Percentiles rank a stretch among this genome's conserved stretches.
Conservation (phyloP, 2,797 vertebrate species). For the Lindbergichthys nudifrons region DNA sequence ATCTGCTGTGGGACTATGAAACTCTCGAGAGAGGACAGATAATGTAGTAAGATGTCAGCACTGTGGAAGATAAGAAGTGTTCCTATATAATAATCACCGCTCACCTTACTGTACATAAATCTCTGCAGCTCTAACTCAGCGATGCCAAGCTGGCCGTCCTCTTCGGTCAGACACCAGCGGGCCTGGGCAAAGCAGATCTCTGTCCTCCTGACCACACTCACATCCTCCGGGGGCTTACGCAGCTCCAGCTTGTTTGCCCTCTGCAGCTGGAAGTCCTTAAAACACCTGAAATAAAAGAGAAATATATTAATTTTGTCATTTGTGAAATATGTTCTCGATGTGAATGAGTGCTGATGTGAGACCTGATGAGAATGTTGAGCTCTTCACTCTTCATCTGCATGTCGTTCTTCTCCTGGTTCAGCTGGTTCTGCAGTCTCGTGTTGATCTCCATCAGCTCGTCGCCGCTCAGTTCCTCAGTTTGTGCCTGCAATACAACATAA, state of each 20-base stretch:
- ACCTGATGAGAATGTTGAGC: conserved; percentile 98
- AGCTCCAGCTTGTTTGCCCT: conserved; percentile 97
- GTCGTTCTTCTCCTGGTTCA: conserved; percentile 95
- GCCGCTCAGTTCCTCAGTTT: conserved; percentile 89
- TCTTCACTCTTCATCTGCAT: conserved; percentile 98
- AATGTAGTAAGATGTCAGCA: neutral
- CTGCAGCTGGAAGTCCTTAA: conserved; percentile 98
- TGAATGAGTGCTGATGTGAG: neutral
- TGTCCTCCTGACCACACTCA: conserved; percentile 94
- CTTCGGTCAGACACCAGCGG: conserved; percentile 96
- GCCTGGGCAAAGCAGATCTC: conserved; percentile 99
- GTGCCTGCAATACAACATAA: conserved; percentile 79
- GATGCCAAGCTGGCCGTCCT: conserved; percentile 98
- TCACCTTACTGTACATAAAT: conserved; percentile 98
- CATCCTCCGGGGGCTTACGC: conserved; percentile 94
- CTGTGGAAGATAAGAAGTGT: neutral
- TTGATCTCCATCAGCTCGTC: conserved; percentile 91
- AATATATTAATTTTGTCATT: neutral
- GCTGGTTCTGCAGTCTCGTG: conserved; percentile 92
- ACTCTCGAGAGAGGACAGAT: neutral
- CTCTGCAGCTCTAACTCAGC: conserved; percentile 97
- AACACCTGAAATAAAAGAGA: conserved; percentile 85
- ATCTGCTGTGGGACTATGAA: too few species aligned
- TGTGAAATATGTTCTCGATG: neutral
- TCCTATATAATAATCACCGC: neutral